These are phyloP conservation scores for Ennomos quercinarius DNA, from an alignment of 2,888 invertebrate genomes.

Conservation along the genomic window DNA sequence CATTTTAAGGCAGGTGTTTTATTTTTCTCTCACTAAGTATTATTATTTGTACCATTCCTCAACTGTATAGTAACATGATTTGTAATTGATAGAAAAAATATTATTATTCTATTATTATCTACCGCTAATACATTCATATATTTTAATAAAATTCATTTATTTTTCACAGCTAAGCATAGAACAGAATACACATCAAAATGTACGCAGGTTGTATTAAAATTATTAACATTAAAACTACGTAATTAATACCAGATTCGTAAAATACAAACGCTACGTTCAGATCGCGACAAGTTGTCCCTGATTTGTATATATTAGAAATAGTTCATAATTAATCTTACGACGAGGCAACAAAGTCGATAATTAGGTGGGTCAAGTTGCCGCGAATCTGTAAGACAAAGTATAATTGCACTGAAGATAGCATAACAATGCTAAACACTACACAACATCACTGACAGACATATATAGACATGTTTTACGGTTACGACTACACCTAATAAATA, in stretches of 20 bases:
- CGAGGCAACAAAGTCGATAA: constrained; percentile 22
- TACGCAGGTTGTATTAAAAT: neutral
- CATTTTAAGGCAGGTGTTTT: constrained; percentile 30
- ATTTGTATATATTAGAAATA: constrained; percentile 10
- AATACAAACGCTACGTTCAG: constrained; percentile 37
- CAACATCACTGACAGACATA: no score
- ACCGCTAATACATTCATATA: constrained; percentile 49
- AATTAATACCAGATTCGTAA: constrained; percentile 51
- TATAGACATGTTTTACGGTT: no score
- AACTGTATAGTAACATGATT: constrained; percentile 66
- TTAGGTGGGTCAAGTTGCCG: constrained; percentile 12
- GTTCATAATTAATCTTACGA: constrained; percentile 20
- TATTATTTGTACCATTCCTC: constrained; percentile 60
- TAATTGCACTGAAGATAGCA: constrained; percentile 49
- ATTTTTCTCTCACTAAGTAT: constrained; percentile 30
- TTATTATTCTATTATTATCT: constrained; percentile 48
- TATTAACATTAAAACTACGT: constrained; percentile 49
- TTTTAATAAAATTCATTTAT: constrained; percentile 63
- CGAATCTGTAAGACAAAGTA: constrained; percentile 12
- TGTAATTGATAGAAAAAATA: constrained; percentile 72
- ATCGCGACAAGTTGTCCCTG: constrained; percentile 17
- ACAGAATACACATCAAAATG: constrained; percentile 52
- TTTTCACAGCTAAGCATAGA: constrained; percentile 59
- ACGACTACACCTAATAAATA: no score
- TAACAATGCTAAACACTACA: no score